Evolutionary conservation across 2,113 vertebrate genomes (phyloP).

Genomic region (Leucoraja erinaceus): DNA sequence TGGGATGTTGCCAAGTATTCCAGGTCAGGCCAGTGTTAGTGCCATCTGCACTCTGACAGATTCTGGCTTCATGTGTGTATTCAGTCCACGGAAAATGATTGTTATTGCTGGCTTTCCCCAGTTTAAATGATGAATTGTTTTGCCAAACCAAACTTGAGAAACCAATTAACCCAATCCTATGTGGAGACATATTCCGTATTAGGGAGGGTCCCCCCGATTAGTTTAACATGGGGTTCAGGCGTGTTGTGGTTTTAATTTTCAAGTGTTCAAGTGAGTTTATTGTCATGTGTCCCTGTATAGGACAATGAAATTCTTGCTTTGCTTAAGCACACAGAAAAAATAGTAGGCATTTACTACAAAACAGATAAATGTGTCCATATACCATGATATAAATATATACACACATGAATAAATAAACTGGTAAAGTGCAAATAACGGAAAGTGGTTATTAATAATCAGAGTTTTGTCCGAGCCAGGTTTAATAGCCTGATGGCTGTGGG

Average conservation of each 20-base stretch:
- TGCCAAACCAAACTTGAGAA: neutral
- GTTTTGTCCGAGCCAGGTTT: too few species aligned
- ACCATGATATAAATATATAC: too few species aligned
- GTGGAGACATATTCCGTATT: neutral
- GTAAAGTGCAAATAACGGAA: too few species aligned
- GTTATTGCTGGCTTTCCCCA: neutral
- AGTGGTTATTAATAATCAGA: too few species aligned
- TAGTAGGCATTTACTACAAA: too few species aligned
- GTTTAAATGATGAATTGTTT: neutral
- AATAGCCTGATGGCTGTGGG: too few species aligned
- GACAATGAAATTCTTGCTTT: too few species aligned
- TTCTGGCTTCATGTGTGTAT: neutral
- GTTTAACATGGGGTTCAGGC: neutral
- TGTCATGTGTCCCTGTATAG: too few species aligned
- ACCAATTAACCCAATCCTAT: conserved; percentile 2
- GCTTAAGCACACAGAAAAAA: too few species aligned
- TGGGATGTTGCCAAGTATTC: neutral
- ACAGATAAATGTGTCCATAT: too few species aligned
- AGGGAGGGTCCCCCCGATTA: neutral
- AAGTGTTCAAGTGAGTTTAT: too few species aligned
- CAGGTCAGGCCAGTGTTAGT: neutral
- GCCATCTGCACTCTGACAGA: neutral
- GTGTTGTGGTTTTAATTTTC: neutral
- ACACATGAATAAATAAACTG: too few species aligned
- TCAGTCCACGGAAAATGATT: neutral